Evolutionary conservation across 2,888 invertebrate genomes (phyloP).

Genomic region (Drosophila mettleri): DNA sequence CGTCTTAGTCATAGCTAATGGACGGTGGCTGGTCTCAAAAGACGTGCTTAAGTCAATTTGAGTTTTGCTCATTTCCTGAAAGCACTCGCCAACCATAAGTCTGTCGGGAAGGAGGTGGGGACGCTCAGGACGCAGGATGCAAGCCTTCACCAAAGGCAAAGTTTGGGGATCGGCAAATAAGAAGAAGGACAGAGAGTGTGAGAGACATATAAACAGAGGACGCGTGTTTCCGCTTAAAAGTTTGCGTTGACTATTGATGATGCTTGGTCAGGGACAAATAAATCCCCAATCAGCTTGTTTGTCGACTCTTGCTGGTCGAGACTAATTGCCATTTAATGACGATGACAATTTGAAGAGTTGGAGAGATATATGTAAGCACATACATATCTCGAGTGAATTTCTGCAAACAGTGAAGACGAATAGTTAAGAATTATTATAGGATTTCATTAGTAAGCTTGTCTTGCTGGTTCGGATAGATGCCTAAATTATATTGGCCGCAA

Average conservation of each 20-base stretch:
- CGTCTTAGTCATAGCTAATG: conserved; percentile 40
- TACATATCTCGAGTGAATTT: conserved; percentile 14
- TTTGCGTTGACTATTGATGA: conserved; percentile 49
- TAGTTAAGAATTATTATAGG: background rate
- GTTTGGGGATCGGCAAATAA: conserved; percentile 32
- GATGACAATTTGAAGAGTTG: conserved; percentile 62
- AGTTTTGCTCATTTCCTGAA: conserved; percentile 57
- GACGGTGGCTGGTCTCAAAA: conserved; percentile 33
- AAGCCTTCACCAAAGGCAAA: conserved; percentile 32
- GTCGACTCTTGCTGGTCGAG: conserved; percentile 34
- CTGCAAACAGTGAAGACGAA: conserved; percentile 15
- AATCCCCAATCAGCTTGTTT: conserved; percentile 45
- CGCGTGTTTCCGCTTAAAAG: conserved; percentile 76
- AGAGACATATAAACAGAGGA: no score
- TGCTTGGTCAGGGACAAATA: conserved; percentile 2
- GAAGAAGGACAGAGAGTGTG: background rate
- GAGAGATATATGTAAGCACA: conserved; percentile 23
- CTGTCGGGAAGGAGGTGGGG: background rate
- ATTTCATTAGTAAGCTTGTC: background rate
- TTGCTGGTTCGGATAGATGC: background rate
- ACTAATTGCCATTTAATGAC: conserved; percentile 77
- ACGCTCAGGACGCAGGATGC: conserved; percentile 12
- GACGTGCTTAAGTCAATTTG: conserved; percentile 73
- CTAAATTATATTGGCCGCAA: background rate
- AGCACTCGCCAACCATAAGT: conserved; percentile 3